Evolutionary conservation across 2,888 invertebrate genomes (phyloP).

Genomic region (Sclerodermus sp.): DNA sequence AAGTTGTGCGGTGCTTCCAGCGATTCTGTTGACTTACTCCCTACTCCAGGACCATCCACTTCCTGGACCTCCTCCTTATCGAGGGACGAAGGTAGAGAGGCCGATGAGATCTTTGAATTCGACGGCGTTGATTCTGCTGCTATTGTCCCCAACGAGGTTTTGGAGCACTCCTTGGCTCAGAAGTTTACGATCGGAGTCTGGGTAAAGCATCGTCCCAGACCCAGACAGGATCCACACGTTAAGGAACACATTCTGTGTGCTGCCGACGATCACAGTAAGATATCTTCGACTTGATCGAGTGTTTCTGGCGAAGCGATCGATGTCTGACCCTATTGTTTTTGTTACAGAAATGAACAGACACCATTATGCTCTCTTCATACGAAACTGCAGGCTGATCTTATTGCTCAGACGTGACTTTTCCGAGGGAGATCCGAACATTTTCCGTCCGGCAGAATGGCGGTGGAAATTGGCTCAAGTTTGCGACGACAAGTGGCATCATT

Average conservation of each 20-base stretch:
- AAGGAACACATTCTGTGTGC: slow-evolving; percentile 97
- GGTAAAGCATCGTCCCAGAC: slow-evolving; percentile 87
- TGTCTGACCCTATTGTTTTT: slow-evolving; percentile 15
- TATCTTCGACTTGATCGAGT: background rate
- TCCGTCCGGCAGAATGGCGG: slow-evolving; percentile 97
- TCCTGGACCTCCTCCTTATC: slow-evolving; percentile 65
- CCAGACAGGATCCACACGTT: slow-evolving; percentile 80
- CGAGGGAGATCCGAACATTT: slow-evolving; percentile 89
- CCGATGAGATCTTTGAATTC: slow-evolving; percentile 93
- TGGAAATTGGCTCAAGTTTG: slow-evolving; percentile 96
- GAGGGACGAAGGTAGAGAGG: slow-evolving; percentile 69
- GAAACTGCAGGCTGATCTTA: slow-evolving; percentile 95
- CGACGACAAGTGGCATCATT: slow-evolving; percentile 99
- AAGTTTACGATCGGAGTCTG: slow-evolving; percentile 92
- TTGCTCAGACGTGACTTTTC: slow-evolving; percentile 88
- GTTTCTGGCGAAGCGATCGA: too few relatives aligned
- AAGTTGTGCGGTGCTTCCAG: slow-evolving; percentile 85
- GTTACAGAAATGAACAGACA: slow-evolving; percentile 95
- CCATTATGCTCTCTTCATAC: slow-evolving; percentile 95
- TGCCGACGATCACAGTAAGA: slow-evolving; percentile 95
- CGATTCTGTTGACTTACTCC: slow-evolving; percentile 84
- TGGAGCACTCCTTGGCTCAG: slow-evolving; percentile 76
- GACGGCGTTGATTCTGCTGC: slow-evolving; percentile 89
- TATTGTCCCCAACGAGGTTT: slow-evolving; percentile 74
- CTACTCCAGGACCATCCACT: slow-evolving; percentile 67